A percentile compares a stretch with the other conserved stretches of the same genome.
Conservation (phyloP, 2,888 invertebrate genomes). For the Archaeoteleia sp. region DNA sequence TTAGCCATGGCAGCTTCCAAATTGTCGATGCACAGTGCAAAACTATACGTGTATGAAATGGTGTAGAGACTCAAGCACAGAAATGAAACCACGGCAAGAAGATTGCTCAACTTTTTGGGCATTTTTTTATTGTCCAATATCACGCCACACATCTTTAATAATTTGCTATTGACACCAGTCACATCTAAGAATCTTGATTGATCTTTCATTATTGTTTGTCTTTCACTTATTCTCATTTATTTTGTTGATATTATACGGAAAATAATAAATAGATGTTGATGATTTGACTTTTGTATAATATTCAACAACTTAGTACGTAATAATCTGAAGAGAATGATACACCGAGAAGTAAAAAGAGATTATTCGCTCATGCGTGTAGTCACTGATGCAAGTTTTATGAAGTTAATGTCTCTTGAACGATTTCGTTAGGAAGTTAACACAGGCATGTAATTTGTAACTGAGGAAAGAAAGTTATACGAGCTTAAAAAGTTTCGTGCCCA, state of each 20-base stretch:
- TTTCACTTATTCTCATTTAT: background rate
- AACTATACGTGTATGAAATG: constrained; percentile 20
- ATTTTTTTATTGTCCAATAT: constrained; percentile 14
- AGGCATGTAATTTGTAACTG: background rate
- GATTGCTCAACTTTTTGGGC: constrained; percentile 12
- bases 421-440: background rate
- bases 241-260: background rate
- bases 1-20: constrained; percentile 23
- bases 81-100: constrained; percentile 20
- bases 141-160: constrained; percentile 35
- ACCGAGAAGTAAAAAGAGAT: background rate
- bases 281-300: background rate
- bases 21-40: constrained; percentile 19
- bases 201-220: background rate
- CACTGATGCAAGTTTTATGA: background rate
- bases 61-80: constrained; percentile 27
- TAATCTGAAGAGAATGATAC: background rate
- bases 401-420: too few relatives aligned
- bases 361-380: background rate
- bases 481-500: too few relatives aligned
- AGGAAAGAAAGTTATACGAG: too few relatives aligned
- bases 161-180: constrained; percentile 31
- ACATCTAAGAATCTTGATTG: constrained; percentile 5
- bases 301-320: background rate
- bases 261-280: background rate